Evolutionary conservation across 2,113 vertebrate genomes (phyloP).

Genomic region (Labrus mixtus): DNA sequence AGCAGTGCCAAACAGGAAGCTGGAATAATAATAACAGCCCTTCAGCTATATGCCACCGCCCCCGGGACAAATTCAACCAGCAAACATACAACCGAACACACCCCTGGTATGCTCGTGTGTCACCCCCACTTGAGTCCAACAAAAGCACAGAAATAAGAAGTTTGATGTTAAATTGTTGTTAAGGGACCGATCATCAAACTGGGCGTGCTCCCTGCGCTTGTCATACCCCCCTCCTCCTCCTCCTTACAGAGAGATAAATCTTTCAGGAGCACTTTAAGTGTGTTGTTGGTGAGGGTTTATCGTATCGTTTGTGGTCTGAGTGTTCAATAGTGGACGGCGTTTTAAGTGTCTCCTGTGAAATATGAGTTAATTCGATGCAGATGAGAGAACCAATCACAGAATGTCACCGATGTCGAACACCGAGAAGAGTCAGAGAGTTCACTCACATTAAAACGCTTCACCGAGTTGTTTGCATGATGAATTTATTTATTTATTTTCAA

Average conservation of each 20-base stretch:
- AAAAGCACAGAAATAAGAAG: constrained; percentile 53
- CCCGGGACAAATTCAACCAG: constrained; percentile 24
- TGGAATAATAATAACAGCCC: constrained; percentile 63
- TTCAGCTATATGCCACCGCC: constrained; percentile 26
- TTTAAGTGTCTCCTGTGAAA: constrained; percentile 5
- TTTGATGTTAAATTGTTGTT: constrained; percentile 36
- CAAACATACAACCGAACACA: background rate
- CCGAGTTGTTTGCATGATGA: too few relatives aligned
- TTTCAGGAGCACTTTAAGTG: constrained; percentile 10
- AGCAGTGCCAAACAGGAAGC: constrained; percentile 60
- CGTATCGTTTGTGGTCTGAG: constrained; percentile 15
- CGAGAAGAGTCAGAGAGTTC: background rate
- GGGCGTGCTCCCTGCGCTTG: constrained; percentile 30
- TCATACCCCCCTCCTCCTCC: constrained; percentile 6
- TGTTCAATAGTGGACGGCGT: background rate
- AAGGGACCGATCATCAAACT: constrained; percentile 21
- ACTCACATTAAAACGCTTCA: too few relatives aligned
- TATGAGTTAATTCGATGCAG: constrained; percentile 27
- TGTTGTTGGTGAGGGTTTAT: constrained; percentile 21
- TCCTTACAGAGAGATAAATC: constrained; percentile 34
- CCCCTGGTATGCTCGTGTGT: constrained; percentile 41
- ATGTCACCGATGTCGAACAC: background rate
- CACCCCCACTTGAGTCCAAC: constrained; percentile 47
- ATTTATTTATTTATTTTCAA: too few relatives aligned
- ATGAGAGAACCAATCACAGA: constrained; percentile 9